These are phyloP conservation scores for Dicrurus megarhynchus DNA, from an alignment of 2,113 vertebrate genomes.

Conservation along the genomic window DNA sequence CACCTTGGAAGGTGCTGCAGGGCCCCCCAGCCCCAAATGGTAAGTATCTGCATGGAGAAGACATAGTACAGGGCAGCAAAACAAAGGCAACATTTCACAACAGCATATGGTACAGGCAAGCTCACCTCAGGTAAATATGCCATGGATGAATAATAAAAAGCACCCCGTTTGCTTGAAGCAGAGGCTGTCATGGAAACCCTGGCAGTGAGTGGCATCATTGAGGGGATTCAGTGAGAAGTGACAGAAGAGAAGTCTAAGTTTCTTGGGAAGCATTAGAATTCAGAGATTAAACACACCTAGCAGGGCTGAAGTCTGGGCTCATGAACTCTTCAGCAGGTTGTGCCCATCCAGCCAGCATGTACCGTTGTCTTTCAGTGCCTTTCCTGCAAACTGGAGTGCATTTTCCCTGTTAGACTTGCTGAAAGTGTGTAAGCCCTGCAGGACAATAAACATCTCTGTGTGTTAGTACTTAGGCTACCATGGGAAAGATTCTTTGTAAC, in stretches of 20 bases:
- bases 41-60: neutral
- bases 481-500: neutral
- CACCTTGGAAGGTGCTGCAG: neutral
- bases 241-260: neutral
- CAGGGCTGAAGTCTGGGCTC: neutral
- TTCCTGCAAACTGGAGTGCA: neutral
- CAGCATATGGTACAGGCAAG: neutral
- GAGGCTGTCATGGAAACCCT: conserved; percentile 27
- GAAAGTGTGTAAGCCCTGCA: neutral
- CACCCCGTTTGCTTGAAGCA: rapidly evolving
- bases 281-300: neutral
- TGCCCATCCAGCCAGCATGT: neutral
- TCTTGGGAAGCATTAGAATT: neutral
- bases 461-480: neutral
- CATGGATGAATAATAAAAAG: neutral
- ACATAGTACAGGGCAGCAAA: rapidly evolving
- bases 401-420: neutral
- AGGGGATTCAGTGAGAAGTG: neutral
- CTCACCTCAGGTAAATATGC: neutral
- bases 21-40: neutral
- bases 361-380: neutral
- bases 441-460: neutral
- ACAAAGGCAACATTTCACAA: neutral
- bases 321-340: neutral
- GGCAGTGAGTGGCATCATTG: neutral